Evolutionary conservation across 2,113 vertebrate genomes (phyloP).

Genomic region (Malurus elegans): DNA sequence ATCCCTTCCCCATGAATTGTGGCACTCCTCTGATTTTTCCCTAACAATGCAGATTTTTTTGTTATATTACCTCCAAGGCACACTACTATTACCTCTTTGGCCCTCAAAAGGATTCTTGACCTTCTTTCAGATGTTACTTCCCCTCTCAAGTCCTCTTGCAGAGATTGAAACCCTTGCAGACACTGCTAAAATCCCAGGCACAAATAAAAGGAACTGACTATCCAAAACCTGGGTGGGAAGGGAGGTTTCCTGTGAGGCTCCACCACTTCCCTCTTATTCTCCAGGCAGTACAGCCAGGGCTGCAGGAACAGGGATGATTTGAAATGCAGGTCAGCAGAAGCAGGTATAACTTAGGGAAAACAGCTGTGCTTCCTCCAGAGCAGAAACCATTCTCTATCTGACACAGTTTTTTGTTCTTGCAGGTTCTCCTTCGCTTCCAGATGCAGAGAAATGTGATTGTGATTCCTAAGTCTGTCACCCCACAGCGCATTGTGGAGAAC

Average conservation of each 20-base stretch:
- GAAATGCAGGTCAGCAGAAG: not conserved
- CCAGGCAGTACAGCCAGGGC: not conserved
- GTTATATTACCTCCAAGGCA: not conserved
- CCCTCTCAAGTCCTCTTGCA: not conserved
- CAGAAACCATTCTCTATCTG: not conserved
- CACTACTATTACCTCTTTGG: not conserved
- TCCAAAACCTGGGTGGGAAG: not conserved
- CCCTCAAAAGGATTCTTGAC: not conserved
- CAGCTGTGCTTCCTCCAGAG: not conserved
- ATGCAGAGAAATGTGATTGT: conserved; percentile 85
- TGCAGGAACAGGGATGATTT: not conserved
- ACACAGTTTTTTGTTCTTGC: not conserved
- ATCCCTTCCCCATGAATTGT: not conserved
- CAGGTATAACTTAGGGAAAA: not conserved
- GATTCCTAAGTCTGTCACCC: conserved; percentile 90
- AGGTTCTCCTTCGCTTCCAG: conserved; percentile 90
- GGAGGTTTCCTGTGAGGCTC: not conserved
- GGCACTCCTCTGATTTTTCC: not conserved
- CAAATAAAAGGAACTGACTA: not conserved
- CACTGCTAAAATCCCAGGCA: not conserved
- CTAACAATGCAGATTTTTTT: not conserved
- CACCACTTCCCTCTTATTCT: not conserved
- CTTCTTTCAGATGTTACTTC: not conserved
- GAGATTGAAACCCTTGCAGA: not conserved
- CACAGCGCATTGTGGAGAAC: conserved; percentile 86